Evolutionary conservation across 2,113 vertebrate genomes (phyloP), one percentile per base, ranked within the genome.

Genomic region (Cheilinus undulatus): DNA sequence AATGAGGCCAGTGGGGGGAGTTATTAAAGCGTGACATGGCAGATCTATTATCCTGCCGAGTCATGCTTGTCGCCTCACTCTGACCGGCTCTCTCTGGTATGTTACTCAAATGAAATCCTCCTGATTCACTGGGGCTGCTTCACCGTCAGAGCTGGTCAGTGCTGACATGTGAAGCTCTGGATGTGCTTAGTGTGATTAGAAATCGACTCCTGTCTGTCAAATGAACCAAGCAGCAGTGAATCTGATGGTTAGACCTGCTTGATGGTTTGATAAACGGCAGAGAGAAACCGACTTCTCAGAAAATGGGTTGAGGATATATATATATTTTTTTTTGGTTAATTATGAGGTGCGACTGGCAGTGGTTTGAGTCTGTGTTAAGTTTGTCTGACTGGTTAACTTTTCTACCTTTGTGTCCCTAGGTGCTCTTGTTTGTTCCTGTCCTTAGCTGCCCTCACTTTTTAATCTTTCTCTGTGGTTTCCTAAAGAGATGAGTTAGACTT

Each of bases 1-100:
- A 59, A 75, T 38, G 57, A 71, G 30, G 34, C 42, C 74, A 68
- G 10, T 48, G 59, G 57, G 70, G 70, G 34, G 67, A 43, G 56
- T 51, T 62, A 42, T 79, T 27, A 62, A 23, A 65, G 66, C 57
- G 57, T 73, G 75, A 76, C 69, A 1, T 71, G 36, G 62, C 76
- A 72, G 54, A 70, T 73, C 23, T 9, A 45, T 45, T 45, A 61
- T 75, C 80, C 59, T 77, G 79, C 26, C 50, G 32, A 63, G 64
- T 86, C 83, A 86, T 52, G 48, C 30, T 62, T 73, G 57, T 36
- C 9, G 17, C 51, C 49, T 46, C n/a, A 0, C 73, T 51, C 24
- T 22, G 22, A 68, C 64, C 50, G 49, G n/a, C n/a, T n/a, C n/a
- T n/a, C n/a, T 50, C 61, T 61, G 69, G 32, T 64, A 48, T 32